Conservation (phyloP, 2,113 vertebrate species). For the Elgaria multicarinata region DNA sequence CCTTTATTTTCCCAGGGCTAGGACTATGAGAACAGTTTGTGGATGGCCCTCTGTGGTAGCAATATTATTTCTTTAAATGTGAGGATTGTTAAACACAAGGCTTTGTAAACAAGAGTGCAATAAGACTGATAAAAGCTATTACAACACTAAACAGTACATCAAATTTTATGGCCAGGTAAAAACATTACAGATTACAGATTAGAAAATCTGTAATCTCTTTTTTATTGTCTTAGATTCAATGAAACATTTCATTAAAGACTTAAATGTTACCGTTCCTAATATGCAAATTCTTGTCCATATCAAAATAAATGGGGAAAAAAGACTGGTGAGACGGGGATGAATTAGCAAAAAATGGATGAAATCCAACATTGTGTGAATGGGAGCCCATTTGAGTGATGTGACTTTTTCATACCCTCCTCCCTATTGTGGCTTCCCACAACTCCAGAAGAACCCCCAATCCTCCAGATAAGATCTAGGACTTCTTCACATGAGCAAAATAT, state of each 20-base stretch:
- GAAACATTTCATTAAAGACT: background rate
- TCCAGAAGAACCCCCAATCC: no score
- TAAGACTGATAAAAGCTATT: slow-evolving; percentile 55
- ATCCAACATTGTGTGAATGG: no score
- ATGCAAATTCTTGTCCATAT: fast-evolving
- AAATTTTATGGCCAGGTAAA: slow-evolving; percentile 46
- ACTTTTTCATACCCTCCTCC: no score
- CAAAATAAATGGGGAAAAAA: background rate
- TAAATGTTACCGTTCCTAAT: background rate
- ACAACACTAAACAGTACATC: slow-evolving; percentile 55
- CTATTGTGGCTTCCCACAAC: no score
- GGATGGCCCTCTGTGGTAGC: slow-evolving; percentile 13
- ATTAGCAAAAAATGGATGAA: background rate
- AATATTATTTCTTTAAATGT: slow-evolving; percentile 60
- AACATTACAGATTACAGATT: slow-evolving; percentile 30
- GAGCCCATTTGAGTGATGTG: no score
- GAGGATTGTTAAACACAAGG: slow-evolving; percentile 65
- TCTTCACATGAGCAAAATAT: no score
- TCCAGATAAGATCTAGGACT: no score
- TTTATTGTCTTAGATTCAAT: slow-evolving; percentile 20
- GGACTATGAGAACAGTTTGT: background rate
- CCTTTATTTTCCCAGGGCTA: background rate
- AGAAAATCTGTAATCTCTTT: background rate
- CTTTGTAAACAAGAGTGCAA: slow-evolving; percentile 64
- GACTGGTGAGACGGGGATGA: background rate